Base-by-base conservation (phyloP, 2,797 vertebrate genomes). In the Decapterus maruadsi region DNA sequence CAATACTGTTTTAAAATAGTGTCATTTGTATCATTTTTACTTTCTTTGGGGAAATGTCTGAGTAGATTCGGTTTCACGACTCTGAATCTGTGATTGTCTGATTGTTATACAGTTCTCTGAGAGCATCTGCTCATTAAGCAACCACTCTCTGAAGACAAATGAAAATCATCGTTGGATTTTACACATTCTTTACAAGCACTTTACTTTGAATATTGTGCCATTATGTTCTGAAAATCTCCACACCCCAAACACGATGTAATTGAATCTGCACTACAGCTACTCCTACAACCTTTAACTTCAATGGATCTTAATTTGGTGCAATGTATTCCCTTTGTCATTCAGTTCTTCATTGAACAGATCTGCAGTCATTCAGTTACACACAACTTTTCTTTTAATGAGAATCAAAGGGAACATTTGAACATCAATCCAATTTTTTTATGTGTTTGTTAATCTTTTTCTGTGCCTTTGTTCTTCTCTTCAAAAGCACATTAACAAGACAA, bases 341-440 rank as follows among this genome's bases (percentile, higher is more conserved):
- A 22, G 12, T 79, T 64, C 26, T 68, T 80, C 68, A 79, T 77
- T 74, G 48, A 82, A 70, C 54, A 50, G 55, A 78, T 72, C 36
- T 75, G 3, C 43, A 75, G 72, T 55, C 50, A 72, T 67, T 73
- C 42, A 68, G 2, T 66, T 68, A 10, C 9, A 3, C 34, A 26
- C 42, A 19, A 34, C 12, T 40, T 65, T 66, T 76, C 19, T 72
- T 76, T 77, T 62, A 22, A 75, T 56, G 72, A 31, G 22, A 82
- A 81, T 59, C 40, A 77, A 78, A 78, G 64, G 70, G 22, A 67
- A 80, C 43, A 77, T 77, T 64, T 63, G 8, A 64, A 77, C 59
- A 72, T 64, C 63, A 74, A 22, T 65, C 40, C 16, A 46, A 22
- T 71, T 73, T 61, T 61, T 77, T 72, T 36, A n/a, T 65, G 65